phyloP scores from a whole-genome alignment of 2,888 invertebrate species.

The Myopa tessellatipennis region DNA sequence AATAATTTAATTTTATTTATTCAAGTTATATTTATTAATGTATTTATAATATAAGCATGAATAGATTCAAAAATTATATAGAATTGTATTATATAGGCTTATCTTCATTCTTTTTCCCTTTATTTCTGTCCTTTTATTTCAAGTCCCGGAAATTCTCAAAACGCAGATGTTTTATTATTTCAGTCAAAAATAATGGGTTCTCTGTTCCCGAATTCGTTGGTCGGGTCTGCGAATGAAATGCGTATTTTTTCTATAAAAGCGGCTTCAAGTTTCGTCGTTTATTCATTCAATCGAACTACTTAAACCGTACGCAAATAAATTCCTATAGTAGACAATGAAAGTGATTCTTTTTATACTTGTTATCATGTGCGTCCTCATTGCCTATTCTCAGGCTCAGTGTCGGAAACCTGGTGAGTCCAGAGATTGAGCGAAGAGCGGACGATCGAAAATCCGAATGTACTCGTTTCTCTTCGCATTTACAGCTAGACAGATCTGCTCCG shows the following conservation, averaged over 20 bases:
- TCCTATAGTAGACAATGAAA: background rate
- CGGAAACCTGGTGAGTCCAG: background rate
- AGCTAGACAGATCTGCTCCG: background rate
- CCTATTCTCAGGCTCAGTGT: background rate
- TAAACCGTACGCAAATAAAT: no score
- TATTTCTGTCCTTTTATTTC: no score
- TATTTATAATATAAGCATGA: no score
- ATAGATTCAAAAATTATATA: no score
- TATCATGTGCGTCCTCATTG: background rate
- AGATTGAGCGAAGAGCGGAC: background rate
- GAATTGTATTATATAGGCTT: no score
- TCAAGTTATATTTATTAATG: no score
- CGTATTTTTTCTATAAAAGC: background rate
- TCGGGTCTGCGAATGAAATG: background rate
- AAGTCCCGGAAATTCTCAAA: no score
- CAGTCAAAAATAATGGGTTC: background rate
- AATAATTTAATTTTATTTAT: no score
- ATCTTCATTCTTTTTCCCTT: no score
- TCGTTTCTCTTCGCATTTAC: background rate
- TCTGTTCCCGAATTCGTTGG: background rate
- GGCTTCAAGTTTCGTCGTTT: background rate
- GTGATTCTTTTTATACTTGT: background rate
- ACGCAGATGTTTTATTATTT: no score
- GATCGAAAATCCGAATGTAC: background rate
- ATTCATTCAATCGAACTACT: no score